Evolutionary conservation across 2,888 invertebrate genomes (phyloP).

Genomic region (Troglohyphantes excavatus): DNA sequence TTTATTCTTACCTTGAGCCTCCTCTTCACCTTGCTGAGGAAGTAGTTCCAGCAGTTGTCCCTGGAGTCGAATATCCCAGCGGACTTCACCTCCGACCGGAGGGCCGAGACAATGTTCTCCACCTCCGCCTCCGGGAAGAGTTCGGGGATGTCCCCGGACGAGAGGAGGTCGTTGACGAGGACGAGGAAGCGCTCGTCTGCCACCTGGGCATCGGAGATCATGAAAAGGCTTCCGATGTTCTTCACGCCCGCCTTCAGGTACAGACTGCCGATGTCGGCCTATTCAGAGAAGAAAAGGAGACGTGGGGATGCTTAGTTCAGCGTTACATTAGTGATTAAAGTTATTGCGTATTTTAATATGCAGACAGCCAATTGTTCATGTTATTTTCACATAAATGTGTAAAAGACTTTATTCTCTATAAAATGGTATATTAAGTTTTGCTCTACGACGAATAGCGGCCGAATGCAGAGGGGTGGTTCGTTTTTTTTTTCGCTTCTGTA

Average conservation of each 20-base stretch:
- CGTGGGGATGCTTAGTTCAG: too few species aligned
- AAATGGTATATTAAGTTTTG: too few species aligned
- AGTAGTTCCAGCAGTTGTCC: conserved; percentile 99
- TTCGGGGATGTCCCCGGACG: conserved; percentile 97
- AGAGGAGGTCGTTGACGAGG: conserved; percentile 96
- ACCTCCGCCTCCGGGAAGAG: conserved; percentile 97
- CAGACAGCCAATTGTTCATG: too few species aligned
- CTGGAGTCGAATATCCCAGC: conserved; percentile 94
- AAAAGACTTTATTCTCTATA: too few species aligned
- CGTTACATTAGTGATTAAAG: too few species aligned
- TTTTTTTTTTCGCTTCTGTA: too few species aligned
- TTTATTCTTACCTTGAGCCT: conserved; percentile 84
- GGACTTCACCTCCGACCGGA: conserved; percentile 87
- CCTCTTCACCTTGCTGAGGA: conserved; percentile 95
- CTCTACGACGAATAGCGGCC: too few species aligned
- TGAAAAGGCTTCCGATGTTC: conserved; percentile 95
- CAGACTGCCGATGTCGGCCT: conserved; percentile 91
- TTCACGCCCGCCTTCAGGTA: conserved; percentile 96
- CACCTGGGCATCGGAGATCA: conserved; percentile 98
- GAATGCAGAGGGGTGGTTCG: too few species aligned
- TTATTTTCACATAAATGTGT: too few species aligned
- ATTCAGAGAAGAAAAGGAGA: background rate
- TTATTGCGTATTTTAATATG: too few species aligned
- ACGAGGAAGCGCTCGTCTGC: conserved; percentile 97
- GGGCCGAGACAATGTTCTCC: conserved; percentile 95